These are phyloP conservation scores for Menidia beryllina DNA, from an alignment of 2,113 vertebrate genomes.

Conservation along the genomic window DNA sequence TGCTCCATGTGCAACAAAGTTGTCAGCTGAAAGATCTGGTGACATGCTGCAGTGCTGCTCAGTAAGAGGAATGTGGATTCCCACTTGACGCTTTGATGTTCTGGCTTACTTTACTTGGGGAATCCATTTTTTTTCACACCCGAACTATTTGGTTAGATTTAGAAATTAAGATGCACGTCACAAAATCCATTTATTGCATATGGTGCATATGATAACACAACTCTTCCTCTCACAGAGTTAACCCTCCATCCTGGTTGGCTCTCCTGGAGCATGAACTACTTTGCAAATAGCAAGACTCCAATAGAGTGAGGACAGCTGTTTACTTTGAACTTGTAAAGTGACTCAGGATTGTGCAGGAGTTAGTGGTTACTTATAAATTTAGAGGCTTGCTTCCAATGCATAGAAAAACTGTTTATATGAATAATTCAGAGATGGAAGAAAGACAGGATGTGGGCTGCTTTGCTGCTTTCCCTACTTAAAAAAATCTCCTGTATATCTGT, in stretches of 20 bases:
- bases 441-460: constrained; percentile 6
- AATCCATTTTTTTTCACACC: neutral
- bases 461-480: constrained; percentile 14
- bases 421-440: constrained; percentile 1
- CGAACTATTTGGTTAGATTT: neutral
- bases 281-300: neutral
- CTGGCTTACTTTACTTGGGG: neutral
- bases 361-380: constrained; percentile 10
- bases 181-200: neutral
- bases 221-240: constrained; percentile 2
- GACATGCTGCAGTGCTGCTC: neutral
- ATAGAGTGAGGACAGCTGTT: constrained; percentile 3
- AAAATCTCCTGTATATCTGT: constrained; percentile 25
- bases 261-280: neutral
- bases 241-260: neutral
- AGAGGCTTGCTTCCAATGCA: neutral
- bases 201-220: neutral
- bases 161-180: neutral
- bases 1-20: neutral
- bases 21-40: neutral
- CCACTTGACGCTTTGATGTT: neutral
- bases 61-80: neutral
- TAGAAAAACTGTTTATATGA: constrained; percentile 1
- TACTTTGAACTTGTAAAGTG: constrained; percentile 1
- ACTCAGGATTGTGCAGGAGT: neutral